phyloP scores from a whole-genome alignment of 1,140 invertebrate species.

The Drosophila novamexicana region DNA sequence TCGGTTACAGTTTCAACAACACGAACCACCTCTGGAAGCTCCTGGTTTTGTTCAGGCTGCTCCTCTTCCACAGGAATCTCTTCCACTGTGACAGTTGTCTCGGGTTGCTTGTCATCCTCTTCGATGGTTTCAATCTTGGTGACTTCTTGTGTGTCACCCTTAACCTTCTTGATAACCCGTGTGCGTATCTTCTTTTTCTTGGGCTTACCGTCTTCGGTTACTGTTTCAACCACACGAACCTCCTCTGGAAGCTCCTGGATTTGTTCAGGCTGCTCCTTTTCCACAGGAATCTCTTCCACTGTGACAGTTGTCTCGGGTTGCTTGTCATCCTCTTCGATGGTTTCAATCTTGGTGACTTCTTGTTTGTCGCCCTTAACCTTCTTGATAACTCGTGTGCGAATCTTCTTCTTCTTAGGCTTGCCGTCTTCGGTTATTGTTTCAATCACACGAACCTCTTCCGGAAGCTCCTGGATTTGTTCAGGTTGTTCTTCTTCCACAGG shows the following conservation, averaged over 20 bases:
- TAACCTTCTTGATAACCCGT: conserved; percentile 33
- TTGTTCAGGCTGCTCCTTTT: conserved; percentile 14
- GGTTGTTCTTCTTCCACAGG: conserved; percentile 23
- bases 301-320: conserved; percentile 15
- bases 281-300: conserved; percentile 13
- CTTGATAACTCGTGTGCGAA: conserved; percentile 29
- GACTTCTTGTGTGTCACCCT: conserved; percentile 30
- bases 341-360: conserved; percentile 33
- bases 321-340: conserved; percentile 26
- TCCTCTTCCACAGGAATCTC: conserved; percentile 16
- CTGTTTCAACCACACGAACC: conserved; percentile 22
- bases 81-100: conserved; percentile 23
- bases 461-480: conserved; percentile 17
- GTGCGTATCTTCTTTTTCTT: conserved; percentile 42
- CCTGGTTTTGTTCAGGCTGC: background rate
- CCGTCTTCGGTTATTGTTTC: conserved; percentile 19
- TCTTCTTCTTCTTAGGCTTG: conserved; percentile 28
- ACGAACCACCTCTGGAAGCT: background rate
- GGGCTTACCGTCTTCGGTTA: conserved; percentile 32
- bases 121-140: conserved; percentile 31
- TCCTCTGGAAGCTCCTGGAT: conserved; percentile 19
- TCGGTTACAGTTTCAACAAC: background rate
- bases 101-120: conserved; percentile 18
- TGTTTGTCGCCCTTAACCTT: conserved; percentile 32
- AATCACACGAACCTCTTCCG: conserved; percentile 16